Evolutionary conservation across 2,113 vertebrate species (phyloP), one percentile per base, ranked within the genome.

Genomic region (Hippolais icterina): DNA sequence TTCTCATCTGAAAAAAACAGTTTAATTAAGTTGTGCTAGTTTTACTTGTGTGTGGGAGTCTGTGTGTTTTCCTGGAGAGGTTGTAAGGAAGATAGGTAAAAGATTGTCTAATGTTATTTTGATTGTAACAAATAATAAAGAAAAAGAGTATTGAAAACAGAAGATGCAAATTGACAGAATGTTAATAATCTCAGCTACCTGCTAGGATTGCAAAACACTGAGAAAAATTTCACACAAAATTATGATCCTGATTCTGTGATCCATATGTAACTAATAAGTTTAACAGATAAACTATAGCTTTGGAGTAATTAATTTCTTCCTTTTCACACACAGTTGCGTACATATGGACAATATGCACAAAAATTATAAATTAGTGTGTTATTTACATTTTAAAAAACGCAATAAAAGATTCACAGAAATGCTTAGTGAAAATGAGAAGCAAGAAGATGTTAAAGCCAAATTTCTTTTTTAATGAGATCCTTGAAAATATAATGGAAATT

Each of bases 401-500:
- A 21, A 17, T 17, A 52, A 28, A 65, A 65, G 47, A 69, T 20
- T 68, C 31, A 82, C 14, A 80, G n/a, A 74, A 68, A 35, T 75
- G 20, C 27, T 61, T 57, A 74, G 12, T 11, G 6, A 50, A 89
- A 78, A 11, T 84, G 64, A 83, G 27, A 37, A 16, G 10, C 53
- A 88, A 59, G 44, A 41, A 52, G 77, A 96, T 33, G 12, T 59
- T 85, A 87, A 94, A 91, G 13, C 0, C 31, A 70, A 82, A 65
- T 90, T 93, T 91, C 2, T 66, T 81, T 42, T 68, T 95, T 78
- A 76, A 57, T 69, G 64, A 53, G 68, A 89, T 93, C 49, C 24
- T 91, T 66, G 72, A 54, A 92, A 91, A 61, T 87, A 52, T 81
- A 84, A 88, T 28, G 35, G 46, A 91, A 94, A 87, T 92, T 88